Conservation (phyloP, 2,113 vertebrate species). For the Marmota monax region DNA sequence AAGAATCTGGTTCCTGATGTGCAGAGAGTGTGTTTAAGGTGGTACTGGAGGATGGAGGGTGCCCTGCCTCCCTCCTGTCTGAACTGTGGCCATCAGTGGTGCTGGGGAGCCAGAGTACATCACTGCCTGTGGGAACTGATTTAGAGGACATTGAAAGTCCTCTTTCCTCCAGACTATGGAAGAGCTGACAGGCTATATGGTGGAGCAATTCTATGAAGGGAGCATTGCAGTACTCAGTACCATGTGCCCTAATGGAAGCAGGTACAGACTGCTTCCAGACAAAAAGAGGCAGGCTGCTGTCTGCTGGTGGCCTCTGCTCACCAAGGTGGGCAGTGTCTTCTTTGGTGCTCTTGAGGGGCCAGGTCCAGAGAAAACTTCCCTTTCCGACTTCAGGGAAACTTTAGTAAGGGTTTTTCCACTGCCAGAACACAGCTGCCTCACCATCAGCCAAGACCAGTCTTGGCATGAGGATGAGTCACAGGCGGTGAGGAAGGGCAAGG, state of each 20-base stretch:
- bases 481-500: not conserved
- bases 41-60: not conserved
- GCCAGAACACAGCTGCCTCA: not conserved
- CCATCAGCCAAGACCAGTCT: too few relatives aligned
- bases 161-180: not conserved
- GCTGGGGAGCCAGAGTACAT: not conserved
- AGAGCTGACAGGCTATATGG: not conserved
- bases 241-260: rapidly evolving
- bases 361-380: not conserved
- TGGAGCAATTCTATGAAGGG: not conserved
- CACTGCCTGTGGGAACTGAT: not conserved
- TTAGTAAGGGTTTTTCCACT: too few relatives aligned
- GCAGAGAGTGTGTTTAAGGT: not conserved
- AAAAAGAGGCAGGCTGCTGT: too few relatives aligned
- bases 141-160: not conserved
- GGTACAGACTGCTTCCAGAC: rapidly evolving
- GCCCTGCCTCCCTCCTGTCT: not conserved
- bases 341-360: not conserved
- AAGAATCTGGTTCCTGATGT: not conserved
- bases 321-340: not conserved
- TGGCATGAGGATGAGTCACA: not conserved
- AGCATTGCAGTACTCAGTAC: too few relatives aligned
- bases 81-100: not conserved
- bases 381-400: not conserved
- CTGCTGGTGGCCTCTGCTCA: not conserved